Conservation (phyloP, 2,113 vertebrate species). For the Oplegnathus fasciatus region DNA sequence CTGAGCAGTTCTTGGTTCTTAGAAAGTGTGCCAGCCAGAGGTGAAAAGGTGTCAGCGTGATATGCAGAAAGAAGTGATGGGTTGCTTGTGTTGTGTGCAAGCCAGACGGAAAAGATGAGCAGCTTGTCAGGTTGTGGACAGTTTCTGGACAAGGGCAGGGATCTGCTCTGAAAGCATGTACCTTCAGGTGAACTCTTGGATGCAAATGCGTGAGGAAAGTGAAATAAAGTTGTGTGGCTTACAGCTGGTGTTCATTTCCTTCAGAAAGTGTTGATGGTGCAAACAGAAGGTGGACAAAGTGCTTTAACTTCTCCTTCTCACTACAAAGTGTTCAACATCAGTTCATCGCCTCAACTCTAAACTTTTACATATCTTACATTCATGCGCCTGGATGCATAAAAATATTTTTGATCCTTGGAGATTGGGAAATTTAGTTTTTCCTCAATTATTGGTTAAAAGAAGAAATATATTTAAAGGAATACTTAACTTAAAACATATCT, state of each 20-base stretch:
- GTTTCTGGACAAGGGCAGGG: constrained; percentile 16
- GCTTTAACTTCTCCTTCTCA: background rate
- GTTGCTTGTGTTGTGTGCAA: background rate
- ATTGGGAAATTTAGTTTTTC: too few species aligned
- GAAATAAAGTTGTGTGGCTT: constrained; percentile 4
- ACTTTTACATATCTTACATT: background rate
- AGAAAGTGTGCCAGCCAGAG: constrained; percentile 14
- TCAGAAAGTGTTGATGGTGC: background rate
- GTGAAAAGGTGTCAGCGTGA: constrained; percentile 10
- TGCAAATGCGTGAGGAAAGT: constrained; percentile 19
- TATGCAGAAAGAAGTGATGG: background rate
- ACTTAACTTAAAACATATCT: too few species aligned
- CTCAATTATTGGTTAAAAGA: too few species aligned
- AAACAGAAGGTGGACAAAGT: background rate
- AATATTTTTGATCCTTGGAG: too few species aligned
- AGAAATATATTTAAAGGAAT: too few species aligned
- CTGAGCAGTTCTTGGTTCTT: background rate
- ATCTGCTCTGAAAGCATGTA: constrained; percentile 2
- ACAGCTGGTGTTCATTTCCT: background rate
- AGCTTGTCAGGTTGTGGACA: background rate
- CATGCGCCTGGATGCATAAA: background rate
- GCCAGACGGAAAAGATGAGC: background rate
- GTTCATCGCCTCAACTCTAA: background rate
- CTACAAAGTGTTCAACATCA: background rate
- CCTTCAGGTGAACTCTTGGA: background rate